phyloP scores from a whole-genome alignment of 2,113 vertebrate species.

The Python bivittatus region DNA sequence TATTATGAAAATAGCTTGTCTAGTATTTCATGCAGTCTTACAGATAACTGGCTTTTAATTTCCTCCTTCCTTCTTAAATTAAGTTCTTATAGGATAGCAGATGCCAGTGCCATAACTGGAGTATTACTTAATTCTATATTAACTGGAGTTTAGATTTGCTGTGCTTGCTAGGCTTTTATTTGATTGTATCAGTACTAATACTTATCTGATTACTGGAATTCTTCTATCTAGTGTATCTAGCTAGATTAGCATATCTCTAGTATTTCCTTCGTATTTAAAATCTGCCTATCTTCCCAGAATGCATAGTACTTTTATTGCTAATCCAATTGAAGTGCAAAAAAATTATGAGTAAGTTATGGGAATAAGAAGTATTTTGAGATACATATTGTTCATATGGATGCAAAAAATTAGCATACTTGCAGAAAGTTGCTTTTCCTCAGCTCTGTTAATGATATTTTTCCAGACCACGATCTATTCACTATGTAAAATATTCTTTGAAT shows the following conservation, averaged over 20 bases:
- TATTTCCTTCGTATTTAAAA: background rate
- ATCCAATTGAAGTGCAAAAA: background rate
- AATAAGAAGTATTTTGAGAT: background rate
- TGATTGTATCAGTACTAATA: background rate
- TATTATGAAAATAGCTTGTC: background rate
- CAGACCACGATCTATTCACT: constrained; percentile 98
- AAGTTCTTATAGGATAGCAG: background rate
- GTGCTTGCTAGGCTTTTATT: background rate
- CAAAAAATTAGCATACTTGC: constrained; percentile 77
- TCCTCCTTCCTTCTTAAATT: background rate
- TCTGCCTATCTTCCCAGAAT: background rate
- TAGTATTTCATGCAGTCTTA: background rate
- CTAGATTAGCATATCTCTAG: background rate
- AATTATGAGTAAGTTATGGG: background rate
- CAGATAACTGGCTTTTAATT: background rate
- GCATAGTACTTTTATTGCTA: background rate
- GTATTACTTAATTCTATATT: background rate
- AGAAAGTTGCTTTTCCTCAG: constrained; percentile 97
- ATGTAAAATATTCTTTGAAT: constrained; percentile 98
- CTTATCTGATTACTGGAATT: background rate
- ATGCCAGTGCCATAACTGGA: background rate
- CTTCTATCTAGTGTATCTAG: background rate
- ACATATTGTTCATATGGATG: background rate
- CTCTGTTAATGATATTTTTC: constrained; percentile 91
- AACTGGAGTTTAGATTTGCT: background rate